Evolutionary conservation across 2,888 invertebrate genomes (phyloP).

Genomic region (Pollenia labialis): DNA sequence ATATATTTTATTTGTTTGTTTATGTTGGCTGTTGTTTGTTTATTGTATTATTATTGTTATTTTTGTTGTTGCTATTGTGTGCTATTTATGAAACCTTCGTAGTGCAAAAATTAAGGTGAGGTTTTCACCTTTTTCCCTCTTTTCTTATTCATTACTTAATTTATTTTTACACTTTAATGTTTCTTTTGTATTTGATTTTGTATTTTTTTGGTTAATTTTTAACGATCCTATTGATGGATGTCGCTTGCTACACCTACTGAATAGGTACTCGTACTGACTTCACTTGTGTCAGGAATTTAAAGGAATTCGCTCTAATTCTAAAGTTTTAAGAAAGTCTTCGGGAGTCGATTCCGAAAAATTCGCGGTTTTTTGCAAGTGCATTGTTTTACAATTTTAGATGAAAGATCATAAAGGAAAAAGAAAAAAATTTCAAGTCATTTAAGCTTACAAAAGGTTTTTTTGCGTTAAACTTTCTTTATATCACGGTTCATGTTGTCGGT

Average conservation of each 20-base stretch:
- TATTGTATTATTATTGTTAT: slow-evolving; percentile 30
- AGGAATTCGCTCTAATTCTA: neutral
- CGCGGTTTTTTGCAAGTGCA: too few relatives aligned
- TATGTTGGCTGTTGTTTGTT: slow-evolving; percentile 1
- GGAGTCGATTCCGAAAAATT: too few relatives aligned
- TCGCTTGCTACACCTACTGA: slow-evolving; percentile 59
- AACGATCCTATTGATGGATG: slow-evolving; percentile 67
- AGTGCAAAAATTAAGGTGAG: slow-evolving; percentile 62
- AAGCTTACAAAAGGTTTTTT: too few relatives aligned
- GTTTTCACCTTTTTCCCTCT: slow-evolving; percentile 41
- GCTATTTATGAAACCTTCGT: slow-evolving; percentile 53
- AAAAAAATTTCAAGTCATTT: too few relatives aligned
- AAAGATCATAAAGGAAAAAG: too few relatives aligned
- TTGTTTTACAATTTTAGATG: too few relatives aligned
- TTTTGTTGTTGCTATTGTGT: slow-evolving; percentile 25
- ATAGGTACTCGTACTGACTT: slow-evolving; percentile 37
- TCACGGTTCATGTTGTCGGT: too few relatives aligned
- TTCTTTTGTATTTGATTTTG: slow-evolving; percentile 22
- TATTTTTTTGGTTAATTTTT: slow-evolving; percentile 23
- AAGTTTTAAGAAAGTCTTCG: too few relatives aligned
- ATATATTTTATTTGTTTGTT: neutral
- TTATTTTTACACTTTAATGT: slow-evolving; percentile 41
- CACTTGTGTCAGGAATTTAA: slow-evolving; percentile 8
- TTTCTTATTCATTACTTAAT: slow-evolving; percentile 22
- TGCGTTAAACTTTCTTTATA: too few relatives aligned